Conservation (phyloP, 2,113 vertebrate species). For the Percopsis transmontana region DNA sequence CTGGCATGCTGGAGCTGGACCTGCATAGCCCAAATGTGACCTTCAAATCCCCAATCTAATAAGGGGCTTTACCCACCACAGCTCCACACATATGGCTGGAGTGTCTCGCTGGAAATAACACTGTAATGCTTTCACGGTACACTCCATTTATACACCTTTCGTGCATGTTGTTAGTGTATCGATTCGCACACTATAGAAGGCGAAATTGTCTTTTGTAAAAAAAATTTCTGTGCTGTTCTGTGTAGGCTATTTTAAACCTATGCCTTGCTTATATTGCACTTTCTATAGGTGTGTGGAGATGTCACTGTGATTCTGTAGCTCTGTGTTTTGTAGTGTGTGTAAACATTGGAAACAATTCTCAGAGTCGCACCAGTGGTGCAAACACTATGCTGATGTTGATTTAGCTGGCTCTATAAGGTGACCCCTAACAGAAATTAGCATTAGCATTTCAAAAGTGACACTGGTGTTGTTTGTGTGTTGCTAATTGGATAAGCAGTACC, state of each 20-base stretch:
- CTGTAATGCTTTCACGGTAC: not conserved
- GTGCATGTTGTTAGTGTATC: too few relatives aligned
- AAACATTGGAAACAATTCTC: not conserved
- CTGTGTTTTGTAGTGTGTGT: not conserved
- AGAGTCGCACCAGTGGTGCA: not conserved
- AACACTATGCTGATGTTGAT: not conserved
- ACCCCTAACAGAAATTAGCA: not conserved
- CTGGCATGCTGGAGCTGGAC: not conserved
- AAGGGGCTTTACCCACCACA: conserved; percentile 4
- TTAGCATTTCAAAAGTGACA: conserved; percentile 10
- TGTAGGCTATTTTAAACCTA: too few relatives aligned
- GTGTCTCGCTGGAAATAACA: not conserved
- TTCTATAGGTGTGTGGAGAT: not conserved
- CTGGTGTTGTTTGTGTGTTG: not conserved
- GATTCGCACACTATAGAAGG: too few relatives aligned
- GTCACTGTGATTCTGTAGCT: not conserved
- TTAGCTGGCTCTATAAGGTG: not conserved
- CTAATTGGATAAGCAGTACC: not conserved
- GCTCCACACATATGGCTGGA: not conserved
- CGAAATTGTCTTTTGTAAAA: too few relatives aligned
- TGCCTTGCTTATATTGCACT: too few relatives aligned
- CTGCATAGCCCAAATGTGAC: conserved; percentile 20
- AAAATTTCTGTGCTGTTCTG: too few relatives aligned
- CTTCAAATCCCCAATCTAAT: conserved; percentile 25
- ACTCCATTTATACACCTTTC: too few relatives aligned